Percentiles rank a stretch among this genome's conserved stretches.
Conservation (phyloP, 53 echinoderm and acorn worm species). For the Mesocentrotus franciscanus region DNA sequence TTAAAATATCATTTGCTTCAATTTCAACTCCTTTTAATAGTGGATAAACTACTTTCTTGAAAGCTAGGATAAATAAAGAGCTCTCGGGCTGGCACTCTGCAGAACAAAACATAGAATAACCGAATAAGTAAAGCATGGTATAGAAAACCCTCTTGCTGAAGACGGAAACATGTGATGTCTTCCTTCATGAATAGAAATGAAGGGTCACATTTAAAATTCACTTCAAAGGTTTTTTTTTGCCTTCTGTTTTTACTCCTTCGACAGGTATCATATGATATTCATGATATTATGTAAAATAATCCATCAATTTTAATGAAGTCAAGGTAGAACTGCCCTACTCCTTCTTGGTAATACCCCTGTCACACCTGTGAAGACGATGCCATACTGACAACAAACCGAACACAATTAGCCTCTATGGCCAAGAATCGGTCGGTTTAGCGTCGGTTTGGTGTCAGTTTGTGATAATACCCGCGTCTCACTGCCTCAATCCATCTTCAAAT, state of each 20-base stretch:
- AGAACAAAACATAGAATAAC: background rate
- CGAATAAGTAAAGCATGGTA: no score
- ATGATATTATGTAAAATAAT: background rate
- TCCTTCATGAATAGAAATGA: background rate
- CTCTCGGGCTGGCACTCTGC: background rate
- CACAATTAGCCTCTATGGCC: no score
- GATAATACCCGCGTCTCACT: no score
- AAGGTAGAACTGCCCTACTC: background rate
- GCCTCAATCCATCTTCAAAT: no score
- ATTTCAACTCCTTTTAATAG: background rate
- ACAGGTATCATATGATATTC: background rate
- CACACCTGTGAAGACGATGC: no score
- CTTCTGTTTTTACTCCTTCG: background rate
- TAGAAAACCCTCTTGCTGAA: no score
- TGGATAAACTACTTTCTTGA: background rate
- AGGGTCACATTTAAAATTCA: background rate
- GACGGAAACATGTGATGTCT: background rate
- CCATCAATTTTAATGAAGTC: background rate
- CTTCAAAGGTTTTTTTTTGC: no score
- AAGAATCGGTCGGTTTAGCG: no score
- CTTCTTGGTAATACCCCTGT: background rate
- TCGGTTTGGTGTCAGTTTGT: no score
- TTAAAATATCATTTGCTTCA: background rate
- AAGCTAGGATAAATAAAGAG: background rate
- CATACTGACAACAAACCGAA: no score